Percentiles rank a stretch among this genome's conserved stretches.
Evolutionary conservation across 2,797 vertebrate genomes (phyloP).

Genomic region (Acanthopagrus latus): DNA sequence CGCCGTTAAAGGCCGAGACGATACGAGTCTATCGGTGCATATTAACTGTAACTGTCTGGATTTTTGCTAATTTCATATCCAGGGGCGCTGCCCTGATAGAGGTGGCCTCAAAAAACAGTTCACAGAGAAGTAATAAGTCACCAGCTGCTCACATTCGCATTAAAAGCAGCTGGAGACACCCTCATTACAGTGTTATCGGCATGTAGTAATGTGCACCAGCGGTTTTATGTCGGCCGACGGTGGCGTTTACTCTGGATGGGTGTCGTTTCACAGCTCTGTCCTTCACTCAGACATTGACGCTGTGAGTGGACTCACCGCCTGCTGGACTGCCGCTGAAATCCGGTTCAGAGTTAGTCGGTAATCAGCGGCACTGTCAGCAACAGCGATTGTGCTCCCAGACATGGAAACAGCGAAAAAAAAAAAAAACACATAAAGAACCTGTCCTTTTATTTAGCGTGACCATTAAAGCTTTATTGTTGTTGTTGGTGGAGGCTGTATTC

Average conservation of each 20-base stretch:
- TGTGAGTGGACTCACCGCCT: not conserved
- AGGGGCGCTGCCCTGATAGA: not conserved
- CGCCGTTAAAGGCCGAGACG: not conserved
- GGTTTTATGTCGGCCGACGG: not conserved
- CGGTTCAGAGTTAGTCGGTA: not conserved
- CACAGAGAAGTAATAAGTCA: not conserved
- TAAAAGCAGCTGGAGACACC: conserved; percentile 5
- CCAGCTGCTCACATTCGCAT: conserved; percentile 1
- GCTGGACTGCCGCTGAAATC: not conserved
- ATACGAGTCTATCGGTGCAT: not conserved
- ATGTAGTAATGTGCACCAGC: not conserved
- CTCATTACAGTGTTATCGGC: conserved; percentile 2
- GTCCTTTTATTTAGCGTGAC: too few relatives aligned
- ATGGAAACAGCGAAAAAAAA: not conserved
- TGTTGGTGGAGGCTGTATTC: too few relatives aligned
- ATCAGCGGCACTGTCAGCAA: not conserved
- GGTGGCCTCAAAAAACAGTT: conserved; percentile 3
- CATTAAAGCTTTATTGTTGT: too few relatives aligned
- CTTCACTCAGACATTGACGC: not conserved
- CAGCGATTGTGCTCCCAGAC: not conserved
- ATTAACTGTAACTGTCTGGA: too few relatives aligned
- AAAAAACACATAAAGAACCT: not conserved
- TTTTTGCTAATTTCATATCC: conserved; percentile 5
- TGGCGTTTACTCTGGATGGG: not conserved
- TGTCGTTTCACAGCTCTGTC: not conserved